These are phyloP conservation scores for Himalopsyche tibetana DNA, from an alignment of 2,888 invertebrate genomes.

Conservation along the genomic window DNA sequence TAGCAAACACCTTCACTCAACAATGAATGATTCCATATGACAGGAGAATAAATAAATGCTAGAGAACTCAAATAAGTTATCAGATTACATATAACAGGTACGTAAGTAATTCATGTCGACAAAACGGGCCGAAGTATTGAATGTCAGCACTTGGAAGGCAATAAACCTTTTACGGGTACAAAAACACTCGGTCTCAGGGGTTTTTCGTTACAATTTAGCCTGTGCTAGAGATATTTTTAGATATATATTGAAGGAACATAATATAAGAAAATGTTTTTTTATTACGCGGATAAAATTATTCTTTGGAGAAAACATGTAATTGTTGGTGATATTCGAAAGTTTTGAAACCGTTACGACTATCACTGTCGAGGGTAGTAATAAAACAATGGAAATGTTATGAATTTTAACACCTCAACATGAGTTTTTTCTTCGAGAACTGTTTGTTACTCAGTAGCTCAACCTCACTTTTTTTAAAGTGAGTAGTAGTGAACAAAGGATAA, in stretches of 20 bases:
- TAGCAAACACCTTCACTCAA: not conserved
- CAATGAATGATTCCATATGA: conserved; percentile 31
- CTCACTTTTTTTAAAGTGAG: too few species aligned
- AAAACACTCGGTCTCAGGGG: conserved; percentile 40
- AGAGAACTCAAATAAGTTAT: conserved; percentile 13
- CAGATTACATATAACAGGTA: conserved; percentile 31
- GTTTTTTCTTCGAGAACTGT: too few species aligned
- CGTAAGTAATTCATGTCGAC: conserved; percentile 35
- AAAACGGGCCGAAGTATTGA: conserved; percentile 26
- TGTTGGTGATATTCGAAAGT: too few species aligned
- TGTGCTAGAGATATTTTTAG: conserved; percentile 15
- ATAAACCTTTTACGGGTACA: conserved; percentile 19
- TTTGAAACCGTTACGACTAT: too few species aligned
- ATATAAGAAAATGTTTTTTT: too few species aligned
- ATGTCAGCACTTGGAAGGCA: conserved; percentile 31
- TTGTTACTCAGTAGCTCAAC: too few species aligned
- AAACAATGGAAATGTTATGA: too few species aligned
- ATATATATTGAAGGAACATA: not conserved
- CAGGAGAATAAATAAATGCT: not conserved
- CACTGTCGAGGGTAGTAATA: too few species aligned
- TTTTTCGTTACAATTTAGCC: conserved; percentile 33
- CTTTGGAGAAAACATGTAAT: too few species aligned
- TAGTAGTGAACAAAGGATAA: too few species aligned
- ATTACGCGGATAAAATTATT: too few species aligned
- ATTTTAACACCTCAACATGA: too few species aligned